phyloP scores from a whole-genome alignment of 2,113 vertebrate species.

The Coptodon rendalli region DNA sequence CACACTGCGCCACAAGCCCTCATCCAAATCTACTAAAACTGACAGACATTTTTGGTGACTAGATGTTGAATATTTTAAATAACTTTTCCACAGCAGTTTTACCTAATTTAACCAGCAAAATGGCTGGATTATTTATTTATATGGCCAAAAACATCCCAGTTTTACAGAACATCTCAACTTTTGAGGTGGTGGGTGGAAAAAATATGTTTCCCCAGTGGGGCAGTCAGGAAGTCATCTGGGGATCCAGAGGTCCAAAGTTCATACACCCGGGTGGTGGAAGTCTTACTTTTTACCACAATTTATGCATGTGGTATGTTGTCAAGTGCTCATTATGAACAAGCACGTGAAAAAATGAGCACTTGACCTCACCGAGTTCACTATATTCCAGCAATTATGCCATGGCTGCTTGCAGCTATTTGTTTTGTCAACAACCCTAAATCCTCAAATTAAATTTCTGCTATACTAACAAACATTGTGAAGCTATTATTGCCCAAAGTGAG shows the following conservation, averaged over 20 bases:
- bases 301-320: not conserved
- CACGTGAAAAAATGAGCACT: not conserved
- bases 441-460: not conserved
- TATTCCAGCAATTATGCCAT: not conserved
- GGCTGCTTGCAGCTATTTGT: not conserved
- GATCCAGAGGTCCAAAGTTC: not conserved
- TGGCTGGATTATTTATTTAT: not conserved
- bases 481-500: rapidly evolving
- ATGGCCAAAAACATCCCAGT: not conserved
- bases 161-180: not conserved
- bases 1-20: not conserved
- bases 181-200: not conserved
- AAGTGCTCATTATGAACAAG: not conserved
- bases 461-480: not conserved
- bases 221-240: not conserved
- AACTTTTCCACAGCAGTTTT: not conserved
- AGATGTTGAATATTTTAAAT: not conserved
- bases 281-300: not conserved
- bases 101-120: not conserved
- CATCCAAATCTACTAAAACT: not conserved
- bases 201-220: not conserved
- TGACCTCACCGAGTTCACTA: not conserved
- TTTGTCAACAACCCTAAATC: not conserved
- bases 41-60: not conserved
- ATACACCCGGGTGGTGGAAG: not conserved